Evolutionary conservation across 1,140 invertebrate species (phyloP).

Genomic region (Chrysoperla carnea): DNA sequence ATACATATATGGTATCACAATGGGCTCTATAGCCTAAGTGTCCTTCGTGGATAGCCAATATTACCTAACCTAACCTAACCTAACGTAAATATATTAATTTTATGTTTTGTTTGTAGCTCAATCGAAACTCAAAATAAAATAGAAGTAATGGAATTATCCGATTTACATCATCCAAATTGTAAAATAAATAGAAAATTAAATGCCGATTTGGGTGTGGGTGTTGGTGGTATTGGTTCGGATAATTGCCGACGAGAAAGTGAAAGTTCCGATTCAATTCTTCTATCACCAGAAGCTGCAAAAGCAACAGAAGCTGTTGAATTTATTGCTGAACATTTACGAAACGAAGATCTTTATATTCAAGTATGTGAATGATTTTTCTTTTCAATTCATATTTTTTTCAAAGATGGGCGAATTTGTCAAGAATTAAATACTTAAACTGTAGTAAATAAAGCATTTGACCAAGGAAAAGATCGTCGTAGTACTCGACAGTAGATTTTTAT

Average conservation of each 20-base stretch:
- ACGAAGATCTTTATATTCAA: slow-evolving; percentile 94
- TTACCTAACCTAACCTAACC: too few relatives aligned
- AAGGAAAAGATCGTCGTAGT: too few relatives aligned
- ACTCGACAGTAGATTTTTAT: too few relatives aligned
- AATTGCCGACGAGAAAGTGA: slow-evolving; percentile 65
- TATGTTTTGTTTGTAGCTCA: slow-evolving; percentile 10
- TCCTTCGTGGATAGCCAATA: too few relatives aligned
- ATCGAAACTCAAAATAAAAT: slow-evolving; percentile 49
- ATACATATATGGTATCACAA: too few relatives aligned
- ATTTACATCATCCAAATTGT: slow-evolving; percentile 89
- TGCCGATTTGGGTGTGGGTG: slow-evolving; percentile 39
- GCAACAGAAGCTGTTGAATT: slow-evolving; percentile 95
- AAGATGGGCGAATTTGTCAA: too few relatives aligned
- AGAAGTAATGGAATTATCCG: slow-evolving; percentile 85
- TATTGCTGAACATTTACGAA: slow-evolving; percentile 92
- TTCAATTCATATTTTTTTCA: too few relatives aligned
- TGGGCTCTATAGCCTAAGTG: too few relatives aligned
- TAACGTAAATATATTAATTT: too few relatives aligned
- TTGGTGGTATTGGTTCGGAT: slow-evolving; percentile 36
- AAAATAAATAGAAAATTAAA: slow-evolving; percentile 72
- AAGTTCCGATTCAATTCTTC: slow-evolving; percentile 72
- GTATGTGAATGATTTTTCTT: slow-evolving; percentile 28
- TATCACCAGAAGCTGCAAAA: slow-evolving; percentile 83
- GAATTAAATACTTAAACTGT: too few relatives aligned
- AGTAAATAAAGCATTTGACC: too few relatives aligned